phyloP scores from a whole-genome alignment of 1,140 invertebrate species.

The Drosophila triauraria region DNA sequence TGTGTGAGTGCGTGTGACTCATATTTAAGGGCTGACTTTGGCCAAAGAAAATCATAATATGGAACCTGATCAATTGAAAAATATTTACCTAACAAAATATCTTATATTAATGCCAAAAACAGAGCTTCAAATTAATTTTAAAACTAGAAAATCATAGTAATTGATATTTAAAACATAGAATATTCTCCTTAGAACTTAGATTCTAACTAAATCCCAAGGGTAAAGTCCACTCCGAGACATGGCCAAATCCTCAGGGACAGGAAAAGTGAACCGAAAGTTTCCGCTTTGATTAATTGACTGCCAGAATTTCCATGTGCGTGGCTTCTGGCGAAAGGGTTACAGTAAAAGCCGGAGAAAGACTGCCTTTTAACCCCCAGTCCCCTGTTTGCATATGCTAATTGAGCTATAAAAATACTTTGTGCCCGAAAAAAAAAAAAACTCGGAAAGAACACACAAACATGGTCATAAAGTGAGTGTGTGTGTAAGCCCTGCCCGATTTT shows the following conservation, averaged over 20 bases:
- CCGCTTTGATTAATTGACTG: constrained; percentile 65
- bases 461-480: constrained; percentile 61
- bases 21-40: background rate
- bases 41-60: background rate
- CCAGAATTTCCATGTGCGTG: constrained; percentile 18
- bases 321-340: constrained; percentile 25
- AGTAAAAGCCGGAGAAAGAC: constrained; percentile 2
- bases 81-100: background rate
- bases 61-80: background rate
- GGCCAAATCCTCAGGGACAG: background rate
- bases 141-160: too few relatives aligned
- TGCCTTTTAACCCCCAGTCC: constrained; percentile 14
- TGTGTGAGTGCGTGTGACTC: constrained; percentile 6
- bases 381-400: constrained; percentile 74
- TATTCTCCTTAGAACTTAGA: background rate
- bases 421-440: constrained; percentile 37
- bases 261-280: constrained; percentile 11
- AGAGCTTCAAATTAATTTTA: too few relatives aligned
- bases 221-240: too few relatives aligned
- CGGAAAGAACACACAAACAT: constrained; percentile 54
- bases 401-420: constrained; percentile 83
- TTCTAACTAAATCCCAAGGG: background rate
- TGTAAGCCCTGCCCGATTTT: constrained; percentile 48
- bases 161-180: too few relatives aligned
- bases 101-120: background rate